These are phyloP conservation scores for Pseudonaja textilis DNA, from an alignment of 2,113 vertebrate species.

Conservation along the genomic window DNA sequence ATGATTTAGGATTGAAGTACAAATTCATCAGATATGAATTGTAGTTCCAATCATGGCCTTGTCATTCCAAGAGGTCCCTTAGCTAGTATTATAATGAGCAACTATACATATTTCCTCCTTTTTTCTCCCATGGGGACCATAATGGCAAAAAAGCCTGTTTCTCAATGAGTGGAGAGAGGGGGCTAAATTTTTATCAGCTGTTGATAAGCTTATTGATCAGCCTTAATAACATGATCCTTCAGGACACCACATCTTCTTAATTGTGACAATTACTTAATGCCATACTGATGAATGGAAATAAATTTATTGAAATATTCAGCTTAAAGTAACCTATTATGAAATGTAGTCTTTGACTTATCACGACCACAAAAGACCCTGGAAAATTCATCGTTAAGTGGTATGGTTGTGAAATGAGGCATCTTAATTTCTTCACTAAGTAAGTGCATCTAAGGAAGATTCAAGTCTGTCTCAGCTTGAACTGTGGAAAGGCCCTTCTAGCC, in stretches of 20 bases:
- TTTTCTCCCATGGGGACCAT: neutral
- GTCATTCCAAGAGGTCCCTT: neutral
- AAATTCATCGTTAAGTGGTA: neutral
- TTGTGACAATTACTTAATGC: neutral
- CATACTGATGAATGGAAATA: neutral
- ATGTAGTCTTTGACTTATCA: neutral
- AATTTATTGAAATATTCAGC: neutral
- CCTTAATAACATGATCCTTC: neutral
- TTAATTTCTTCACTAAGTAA: neutral
- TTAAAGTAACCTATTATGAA: neutral
- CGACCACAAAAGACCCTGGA: neutral
- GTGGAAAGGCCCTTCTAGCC: neutral
- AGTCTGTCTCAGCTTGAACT: neutral
- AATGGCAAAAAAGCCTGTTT: neutral
- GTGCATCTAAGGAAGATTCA: neutral
- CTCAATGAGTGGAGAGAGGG: neutral
- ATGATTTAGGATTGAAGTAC: slow-evolving; percentile 1
- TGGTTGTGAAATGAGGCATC: neutral
- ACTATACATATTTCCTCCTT: neutral
- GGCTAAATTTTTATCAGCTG: neutral
- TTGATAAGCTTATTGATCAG: neutral
- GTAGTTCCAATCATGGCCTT: neutral
- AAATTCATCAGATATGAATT: neutral
- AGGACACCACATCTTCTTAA: neutral
- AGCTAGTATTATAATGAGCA: neutral